A percentile compares a stretch with the other conserved stretches of the same genome.
These are phyloP conservation scores for Gymnocephalus cernua DNA, from an alignment of 2,113 vertebrate genomes.

Conservation along the genomic window DNA sequence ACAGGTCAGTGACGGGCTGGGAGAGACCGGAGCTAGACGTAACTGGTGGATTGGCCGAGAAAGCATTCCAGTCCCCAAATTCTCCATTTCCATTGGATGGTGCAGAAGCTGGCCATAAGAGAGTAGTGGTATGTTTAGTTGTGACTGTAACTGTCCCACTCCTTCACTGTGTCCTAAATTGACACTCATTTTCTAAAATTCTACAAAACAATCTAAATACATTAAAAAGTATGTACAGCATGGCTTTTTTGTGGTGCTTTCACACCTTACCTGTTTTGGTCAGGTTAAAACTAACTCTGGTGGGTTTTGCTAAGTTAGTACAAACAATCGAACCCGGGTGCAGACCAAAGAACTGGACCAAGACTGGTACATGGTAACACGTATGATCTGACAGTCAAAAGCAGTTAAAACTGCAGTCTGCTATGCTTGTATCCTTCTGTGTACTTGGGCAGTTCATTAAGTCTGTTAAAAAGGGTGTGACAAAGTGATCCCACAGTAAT, in stretches of 20 bases:
- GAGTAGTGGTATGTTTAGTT: background rate
- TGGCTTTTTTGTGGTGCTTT: background rate
- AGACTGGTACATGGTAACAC: no score
- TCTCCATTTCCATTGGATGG: conserved; percentile 91
- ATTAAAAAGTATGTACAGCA: background rate
- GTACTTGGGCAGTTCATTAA: no score
- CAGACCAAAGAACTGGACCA: no score
- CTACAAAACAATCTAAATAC: background rate
- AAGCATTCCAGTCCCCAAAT: conserved; percentile 97
- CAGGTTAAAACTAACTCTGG: no score
- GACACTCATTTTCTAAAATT: background rate
- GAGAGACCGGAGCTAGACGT: conserved; percentile 62
- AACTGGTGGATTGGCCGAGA: conserved; percentile 85
- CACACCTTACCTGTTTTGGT: no score
- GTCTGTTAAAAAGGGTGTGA: no score
- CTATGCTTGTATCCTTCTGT: no score
- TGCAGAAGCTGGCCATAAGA: conserved; percentile 80
- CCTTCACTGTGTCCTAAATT: background rate
- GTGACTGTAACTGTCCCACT: background rate
- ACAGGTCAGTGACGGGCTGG: conserved; percentile 77
- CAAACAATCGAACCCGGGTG: no score
- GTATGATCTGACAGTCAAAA: no score
- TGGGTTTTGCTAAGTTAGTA: no score
- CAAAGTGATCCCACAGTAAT: no score
- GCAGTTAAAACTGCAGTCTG: no score